phyloP scores from a whole-genome alignment of 2,888 invertebrate species.

The Smittia sp. region DNA sequence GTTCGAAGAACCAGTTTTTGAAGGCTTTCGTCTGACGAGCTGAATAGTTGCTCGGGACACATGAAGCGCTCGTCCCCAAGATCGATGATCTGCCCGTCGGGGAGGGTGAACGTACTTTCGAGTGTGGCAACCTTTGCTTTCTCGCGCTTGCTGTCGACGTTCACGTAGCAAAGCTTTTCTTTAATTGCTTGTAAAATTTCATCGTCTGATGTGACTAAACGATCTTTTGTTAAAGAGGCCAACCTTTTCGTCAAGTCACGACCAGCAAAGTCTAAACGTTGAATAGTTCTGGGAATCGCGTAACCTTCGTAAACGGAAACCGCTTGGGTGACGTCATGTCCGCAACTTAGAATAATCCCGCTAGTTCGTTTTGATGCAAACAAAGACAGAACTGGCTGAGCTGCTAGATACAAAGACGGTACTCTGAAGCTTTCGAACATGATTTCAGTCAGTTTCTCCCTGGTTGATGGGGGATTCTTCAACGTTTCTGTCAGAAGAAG shows the following conservation, averaged over 20 bases:
- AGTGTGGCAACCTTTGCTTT: conserved; percentile 90
- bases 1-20: conserved; percentile 92
- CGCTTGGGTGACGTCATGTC: conserved; percentile 94
- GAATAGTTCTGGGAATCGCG: conserved; percentile 87
- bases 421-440: conserved; percentile 93
- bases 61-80: too few relatives aligned
- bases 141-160: conserved; percentile 88
- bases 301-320: conserved; percentile 95
- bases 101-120: conserved; percentile 86
- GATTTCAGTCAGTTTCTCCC: conserved; percentile 90
- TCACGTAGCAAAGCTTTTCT: conserved; percentile 88
- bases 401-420: conserved; percentile 70
- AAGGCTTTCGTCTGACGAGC: conserved; percentile 84
- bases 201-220: conserved; percentile 85
- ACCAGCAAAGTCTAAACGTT: conserved; percentile 89
- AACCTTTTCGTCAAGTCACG: conserved; percentile 89
- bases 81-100: conserved; percentile 88
- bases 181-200: conserved; percentile 95
- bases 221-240: too few relatives aligned
- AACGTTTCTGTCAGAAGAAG: conserved; percentile 85
- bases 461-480: conserved; percentile 83
- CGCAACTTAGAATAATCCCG: conserved; percentile 92
- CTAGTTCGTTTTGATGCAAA: conserved; percentile 96
- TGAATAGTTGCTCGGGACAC: too few relatives aligned
- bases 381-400: conserved; percentile 87